Conservation (phyloP, 2,888 invertebrate genomes). For the Drosophila rubida region DNA sequence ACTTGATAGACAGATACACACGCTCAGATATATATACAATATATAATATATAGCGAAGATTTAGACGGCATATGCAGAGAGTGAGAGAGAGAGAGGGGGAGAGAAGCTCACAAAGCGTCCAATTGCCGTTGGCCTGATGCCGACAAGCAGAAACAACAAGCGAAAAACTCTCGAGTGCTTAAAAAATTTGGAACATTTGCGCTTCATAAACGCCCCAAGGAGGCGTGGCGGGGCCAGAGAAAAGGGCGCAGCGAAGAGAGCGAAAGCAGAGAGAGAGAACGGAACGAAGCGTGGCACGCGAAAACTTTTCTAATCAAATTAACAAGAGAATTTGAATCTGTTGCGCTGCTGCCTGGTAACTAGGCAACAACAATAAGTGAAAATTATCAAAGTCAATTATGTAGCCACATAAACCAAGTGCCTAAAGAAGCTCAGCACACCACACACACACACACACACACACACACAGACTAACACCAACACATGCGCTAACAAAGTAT, state of each 20-base stretch:
- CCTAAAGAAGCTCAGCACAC: conserved; percentile 30
- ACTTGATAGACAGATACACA: conserved; percentile 33
- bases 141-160: neutral
- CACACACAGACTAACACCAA: neutral
- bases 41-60: conserved; percentile 13
- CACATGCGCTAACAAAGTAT: conserved; percentile 33
- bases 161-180: conserved; percentile 36
- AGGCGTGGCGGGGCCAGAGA: neutral
- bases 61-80: neutral
- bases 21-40: conserved; percentile 1
- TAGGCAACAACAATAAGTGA: conserved; percentile 69
- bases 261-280: neutral
- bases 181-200: conserved; percentile 38
- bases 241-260: neutral
- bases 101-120: conserved; percentile 18
- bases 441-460: conserved; percentile 5
- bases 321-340: conserved; percentile 69
- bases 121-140: conserved; percentile 28
- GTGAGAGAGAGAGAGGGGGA: too few species aligned
- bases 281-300: conserved; percentile 2
- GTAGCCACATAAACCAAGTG: conserved; percentile 59
- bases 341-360: conserved; percentile 48
- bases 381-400: conserved; percentile 83
- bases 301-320: conserved; percentile 83
- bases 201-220: conserved; percentile 31